A percentile compares a stretch with the other conserved stretches of the same genome.
Conservation (phyloP, 2,888 invertebrate species). For the Stenodema calcarata region DNA sequence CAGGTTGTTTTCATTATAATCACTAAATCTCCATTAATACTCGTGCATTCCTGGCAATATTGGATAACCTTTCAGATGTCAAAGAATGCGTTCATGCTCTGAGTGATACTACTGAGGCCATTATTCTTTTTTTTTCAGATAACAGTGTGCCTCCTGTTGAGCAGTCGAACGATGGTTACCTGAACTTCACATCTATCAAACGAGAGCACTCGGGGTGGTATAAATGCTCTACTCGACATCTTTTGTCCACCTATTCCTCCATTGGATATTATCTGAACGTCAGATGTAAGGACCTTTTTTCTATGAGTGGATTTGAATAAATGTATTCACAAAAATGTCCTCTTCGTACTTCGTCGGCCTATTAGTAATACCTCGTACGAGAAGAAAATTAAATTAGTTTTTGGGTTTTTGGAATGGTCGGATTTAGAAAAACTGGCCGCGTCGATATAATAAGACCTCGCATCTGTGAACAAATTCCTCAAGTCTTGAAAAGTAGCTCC, state of each 20-base stretch:
- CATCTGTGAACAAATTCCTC: too few relatives aligned
- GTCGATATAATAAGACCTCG: too few relatives aligned
- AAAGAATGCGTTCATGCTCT: background rate
- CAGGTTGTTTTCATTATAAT: too few relatives aligned
- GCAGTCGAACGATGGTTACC: slow-evolving; percentile 78
- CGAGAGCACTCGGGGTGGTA: slow-evolving; percentile 90
- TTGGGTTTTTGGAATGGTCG: too few relatives aligned
- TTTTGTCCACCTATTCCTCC: slow-evolving; percentile 83
- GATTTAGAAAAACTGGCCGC: too few relatives aligned
- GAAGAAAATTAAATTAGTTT: too few relatives aligned
- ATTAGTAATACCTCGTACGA: too few relatives aligned
- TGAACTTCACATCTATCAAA: slow-evolving; percentile 82
- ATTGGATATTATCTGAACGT: slow-evolving; percentile 91
- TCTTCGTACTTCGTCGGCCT: too few relatives aligned
- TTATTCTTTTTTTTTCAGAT: slow-evolving; percentile 54
- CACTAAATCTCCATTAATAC: too few relatives aligned
- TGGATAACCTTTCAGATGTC: too few relatives aligned
- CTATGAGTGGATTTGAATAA: background rate
- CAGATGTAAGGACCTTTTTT: slow-evolving; percentile 70
- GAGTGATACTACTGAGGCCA: background rate
- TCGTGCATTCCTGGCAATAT: too few relatives aligned
- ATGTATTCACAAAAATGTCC: background rate
- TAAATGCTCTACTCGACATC: slow-evolving; percentile 85
- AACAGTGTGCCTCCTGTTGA: slow-evolving; percentile 64
- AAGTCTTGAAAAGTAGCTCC: too few relatives aligned